phyloP scores from a whole-genome alignment of 2,113 vertebrate species.

The Actenoides hombroni region DNA sequence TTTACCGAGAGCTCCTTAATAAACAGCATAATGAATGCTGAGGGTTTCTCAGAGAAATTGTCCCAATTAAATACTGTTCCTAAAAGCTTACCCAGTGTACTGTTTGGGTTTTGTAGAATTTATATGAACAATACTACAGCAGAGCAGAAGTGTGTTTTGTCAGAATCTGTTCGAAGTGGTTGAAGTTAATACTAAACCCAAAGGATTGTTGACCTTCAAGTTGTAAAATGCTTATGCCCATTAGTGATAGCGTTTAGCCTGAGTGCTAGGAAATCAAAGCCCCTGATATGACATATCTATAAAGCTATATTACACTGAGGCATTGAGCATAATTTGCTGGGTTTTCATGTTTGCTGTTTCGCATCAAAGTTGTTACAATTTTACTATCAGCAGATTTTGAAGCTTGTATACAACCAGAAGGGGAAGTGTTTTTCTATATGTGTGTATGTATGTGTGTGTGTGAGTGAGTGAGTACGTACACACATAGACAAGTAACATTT shows the following conservation, averaged over 20 bases:
- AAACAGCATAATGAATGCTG: background rate
- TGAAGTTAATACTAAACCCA: background rate
- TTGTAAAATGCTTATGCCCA: background rate
- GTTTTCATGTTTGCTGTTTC: background rate
- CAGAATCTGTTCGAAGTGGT: background rate
- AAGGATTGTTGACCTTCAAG: background rate
- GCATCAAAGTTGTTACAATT: background rate
- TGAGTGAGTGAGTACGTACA: background rate
- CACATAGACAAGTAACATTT: background rate
- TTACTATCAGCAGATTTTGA: background rate
- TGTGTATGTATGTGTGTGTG: background rate
- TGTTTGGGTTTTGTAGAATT: background rate
- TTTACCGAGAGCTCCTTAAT: background rate
- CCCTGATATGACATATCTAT: background rate
- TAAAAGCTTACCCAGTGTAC: background rate
- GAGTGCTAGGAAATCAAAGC: background rate
- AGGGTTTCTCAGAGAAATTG: background rate
- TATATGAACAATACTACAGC: background rate
- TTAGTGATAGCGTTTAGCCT: background rate
- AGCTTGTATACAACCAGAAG: background rate
- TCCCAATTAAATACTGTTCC: background rate
- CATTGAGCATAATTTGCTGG: background rate
- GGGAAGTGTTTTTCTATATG: background rate
- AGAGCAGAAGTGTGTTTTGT: background rate
- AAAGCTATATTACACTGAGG: background rate